A percentile compares a stretch with the other conserved stretches of the same genome.
Evolutionary conservation across 2,888 invertebrate genomes (phyloP).

Genomic region (Spodoptera littoralis): DNA sequence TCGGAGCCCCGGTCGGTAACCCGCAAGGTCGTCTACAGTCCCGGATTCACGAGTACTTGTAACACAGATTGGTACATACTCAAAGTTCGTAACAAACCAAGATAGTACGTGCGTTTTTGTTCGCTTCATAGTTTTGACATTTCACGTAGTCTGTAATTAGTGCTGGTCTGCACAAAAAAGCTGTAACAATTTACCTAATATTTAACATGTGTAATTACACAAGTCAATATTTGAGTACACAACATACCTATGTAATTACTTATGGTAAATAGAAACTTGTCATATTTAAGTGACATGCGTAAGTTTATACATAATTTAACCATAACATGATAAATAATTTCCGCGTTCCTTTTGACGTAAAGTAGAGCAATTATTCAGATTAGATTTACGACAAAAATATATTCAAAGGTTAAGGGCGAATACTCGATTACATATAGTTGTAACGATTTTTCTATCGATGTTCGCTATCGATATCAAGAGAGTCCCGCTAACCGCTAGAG

Average conservation of each 20-base stretch:
- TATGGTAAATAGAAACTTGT: constrained; percentile 9
- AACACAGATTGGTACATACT: too few relatives aligned
- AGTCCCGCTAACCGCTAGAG: constrained; percentile 65
- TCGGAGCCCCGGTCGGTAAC: too few relatives aligned
- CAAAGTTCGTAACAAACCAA: too few relatives aligned
- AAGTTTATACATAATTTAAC: background rate
- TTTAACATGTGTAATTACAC: constrained; percentile 8
- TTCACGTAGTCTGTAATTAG: constrained; percentile 22
- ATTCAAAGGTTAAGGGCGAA: constrained; percentile 1
- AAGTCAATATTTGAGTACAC: constrained; percentile 1
- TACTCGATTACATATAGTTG: constrained; percentile 16
- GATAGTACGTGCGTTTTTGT: constrained; percentile 1
- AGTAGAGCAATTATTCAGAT: constrained; percentile 16
- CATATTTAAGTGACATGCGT: constrained; percentile 10
- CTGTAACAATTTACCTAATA: background rate
- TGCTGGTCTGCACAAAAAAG: constrained; percentile 12
- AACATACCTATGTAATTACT: background rate
- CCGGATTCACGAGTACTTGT: too few relatives aligned
- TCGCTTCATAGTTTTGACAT: constrained; percentile 36
- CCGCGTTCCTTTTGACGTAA: constrained; percentile 33
- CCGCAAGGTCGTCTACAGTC: too few relatives aligned
- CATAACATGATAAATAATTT: constrained; percentile 7
- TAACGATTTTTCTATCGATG: constrained; percentile 26
- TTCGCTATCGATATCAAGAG: constrained; percentile 51
- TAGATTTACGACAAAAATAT: constrained; percentile 6